phyloP scores from a whole-genome alignment of 2,797 vertebrate genomes.

The Labroides dimidiatus region DNA sequence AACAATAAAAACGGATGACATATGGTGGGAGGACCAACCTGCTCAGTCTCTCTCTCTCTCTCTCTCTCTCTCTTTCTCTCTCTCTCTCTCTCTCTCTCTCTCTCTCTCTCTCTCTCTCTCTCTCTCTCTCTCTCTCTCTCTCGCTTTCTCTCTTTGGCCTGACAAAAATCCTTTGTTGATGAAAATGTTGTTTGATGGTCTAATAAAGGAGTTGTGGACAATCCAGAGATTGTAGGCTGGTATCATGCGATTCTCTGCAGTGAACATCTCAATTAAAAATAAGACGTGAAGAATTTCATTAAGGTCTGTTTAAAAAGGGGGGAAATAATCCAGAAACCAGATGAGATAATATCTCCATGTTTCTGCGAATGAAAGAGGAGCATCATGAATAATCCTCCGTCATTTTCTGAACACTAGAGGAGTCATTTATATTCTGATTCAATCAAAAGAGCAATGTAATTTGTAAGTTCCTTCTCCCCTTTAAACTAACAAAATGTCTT shows the following conservation, averaged over 20 bases:
- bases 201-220: constrained; percentile 14
- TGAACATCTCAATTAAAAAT: constrained; percentile 15
- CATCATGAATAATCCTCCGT: constrained; percentile 15
- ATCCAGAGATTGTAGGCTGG: not conserved
- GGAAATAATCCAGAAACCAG: not conserved
- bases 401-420: not conserved
- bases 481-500: constrained; percentile 2
- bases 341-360: constrained; percentile 3
- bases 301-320: not conserved
- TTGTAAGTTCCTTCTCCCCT: not conserved
- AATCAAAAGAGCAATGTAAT: constrained; percentile 1
- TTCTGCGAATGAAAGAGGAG: not conserved
- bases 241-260: constrained; percentile 8
- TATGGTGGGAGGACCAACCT: constrained; percentile 23
- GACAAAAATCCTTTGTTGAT: constrained; percentile 36
- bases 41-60: constrained; percentile 11
- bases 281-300: not conserved
- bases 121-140: too few species aligned
- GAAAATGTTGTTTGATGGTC: constrained; percentile 15
- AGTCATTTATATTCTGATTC: constrained; percentile 11
- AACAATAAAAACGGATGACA: constrained; percentile 15
- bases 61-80: too few species aligned
- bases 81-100: too few species aligned
- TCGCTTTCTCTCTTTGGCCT: constrained; percentile 27
- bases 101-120: too few species aligned